Conservation (phyloP, 2,797 vertebrate genomes). For the Pristis pectinata region DNA sequence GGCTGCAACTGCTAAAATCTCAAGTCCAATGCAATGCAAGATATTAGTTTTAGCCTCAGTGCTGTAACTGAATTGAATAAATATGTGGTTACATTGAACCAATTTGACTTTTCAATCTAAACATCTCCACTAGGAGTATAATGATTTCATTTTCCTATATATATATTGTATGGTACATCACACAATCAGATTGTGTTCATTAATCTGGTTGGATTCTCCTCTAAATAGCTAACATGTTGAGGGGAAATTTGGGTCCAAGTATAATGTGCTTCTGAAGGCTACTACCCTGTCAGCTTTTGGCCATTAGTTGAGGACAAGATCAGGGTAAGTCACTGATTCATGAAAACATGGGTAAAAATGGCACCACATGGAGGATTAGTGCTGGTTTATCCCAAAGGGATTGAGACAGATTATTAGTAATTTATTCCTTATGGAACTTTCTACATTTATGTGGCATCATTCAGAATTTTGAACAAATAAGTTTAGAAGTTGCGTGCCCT, state of each 20-base stretch:
- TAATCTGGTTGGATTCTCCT: background rate
- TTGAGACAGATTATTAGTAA: no score
- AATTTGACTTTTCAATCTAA: background rate
- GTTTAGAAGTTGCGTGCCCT: no score
- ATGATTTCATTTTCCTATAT: background rate
- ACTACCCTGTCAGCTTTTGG: background rate
- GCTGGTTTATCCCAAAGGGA: no score
- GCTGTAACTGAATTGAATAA: background rate
- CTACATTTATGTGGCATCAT: no score
- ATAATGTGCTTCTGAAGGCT: background rate
- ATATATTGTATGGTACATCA: background rate
- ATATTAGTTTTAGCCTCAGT: background rate
- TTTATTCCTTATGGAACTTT: no score
- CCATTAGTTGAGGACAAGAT: background rate
- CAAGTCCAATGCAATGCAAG: background rate
- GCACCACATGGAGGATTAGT: no score
- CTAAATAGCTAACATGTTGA: background rate
- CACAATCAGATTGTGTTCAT: background rate
- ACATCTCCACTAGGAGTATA: background rate
- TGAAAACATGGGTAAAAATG: no score
- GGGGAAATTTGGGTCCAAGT: background rate
- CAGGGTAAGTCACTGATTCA: background rate
- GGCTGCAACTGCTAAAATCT: no score
- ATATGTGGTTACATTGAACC: background rate
- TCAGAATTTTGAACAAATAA: no score